Conservation (phyloP, 2,797 vertebrate genomes). For the Periparus ater region DNA sequence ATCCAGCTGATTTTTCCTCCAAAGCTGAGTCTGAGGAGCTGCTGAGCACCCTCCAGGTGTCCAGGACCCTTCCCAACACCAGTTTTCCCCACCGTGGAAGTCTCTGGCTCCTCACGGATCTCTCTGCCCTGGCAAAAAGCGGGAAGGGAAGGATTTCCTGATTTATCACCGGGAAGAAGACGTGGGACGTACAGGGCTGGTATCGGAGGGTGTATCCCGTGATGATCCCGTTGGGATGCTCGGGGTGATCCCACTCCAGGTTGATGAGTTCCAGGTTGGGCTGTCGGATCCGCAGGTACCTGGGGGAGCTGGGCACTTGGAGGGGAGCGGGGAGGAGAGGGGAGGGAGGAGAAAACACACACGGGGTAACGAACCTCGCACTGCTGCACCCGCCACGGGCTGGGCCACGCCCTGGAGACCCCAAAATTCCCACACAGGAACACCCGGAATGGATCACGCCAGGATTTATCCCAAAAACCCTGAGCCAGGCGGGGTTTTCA, state of each 20-base stretch:
- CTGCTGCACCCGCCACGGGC: neutral
- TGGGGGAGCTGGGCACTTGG: slow-evolving; percentile 89
- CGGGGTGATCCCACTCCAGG: slow-evolving; percentile 91
- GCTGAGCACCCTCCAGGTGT: neutral
- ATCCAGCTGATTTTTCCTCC: neutral
- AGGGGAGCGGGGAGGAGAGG: slow-evolving; percentile 33
- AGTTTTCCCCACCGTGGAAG: neutral
- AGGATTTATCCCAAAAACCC: neutral
- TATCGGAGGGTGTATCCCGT: slow-evolving; percentile 90
- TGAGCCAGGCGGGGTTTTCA: neutral
- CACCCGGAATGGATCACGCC: rapidly evolving
- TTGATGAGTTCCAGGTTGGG: slow-evolving; percentile 83
- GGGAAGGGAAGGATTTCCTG: neutral
- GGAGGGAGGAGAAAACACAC: neutral
- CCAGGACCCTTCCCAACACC: neutral
- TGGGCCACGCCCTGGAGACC: neutral
- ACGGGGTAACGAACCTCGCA: neutral
- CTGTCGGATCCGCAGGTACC: slow-evolving; percentile 86
- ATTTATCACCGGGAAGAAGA: neutral
- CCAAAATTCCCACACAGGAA: rapidly evolving
- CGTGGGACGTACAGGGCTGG: slow-evolving; percentile 80
- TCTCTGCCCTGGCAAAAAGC: neutral
- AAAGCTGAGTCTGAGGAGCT: neutral
- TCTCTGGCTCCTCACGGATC: neutral
- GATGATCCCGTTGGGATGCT: slow-evolving; percentile 92